Evolutionary conservation across 2,113 vertebrate genomes (phyloP).

Genomic region (Aptenodytes forsteri): DNA sequence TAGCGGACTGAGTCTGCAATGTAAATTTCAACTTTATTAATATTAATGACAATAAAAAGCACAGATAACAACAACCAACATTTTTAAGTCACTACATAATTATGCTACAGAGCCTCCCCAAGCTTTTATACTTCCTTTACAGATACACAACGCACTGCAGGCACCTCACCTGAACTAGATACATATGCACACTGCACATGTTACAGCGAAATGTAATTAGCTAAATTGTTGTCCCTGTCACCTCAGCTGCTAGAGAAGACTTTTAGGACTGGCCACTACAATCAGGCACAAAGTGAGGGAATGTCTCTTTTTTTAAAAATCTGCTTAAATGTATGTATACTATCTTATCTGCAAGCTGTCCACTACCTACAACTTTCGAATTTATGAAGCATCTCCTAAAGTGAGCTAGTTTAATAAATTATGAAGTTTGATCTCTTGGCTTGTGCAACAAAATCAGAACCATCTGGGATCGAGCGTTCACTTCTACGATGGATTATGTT

Average conservation of each 20-base stretch:
- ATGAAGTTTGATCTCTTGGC: slow-evolving; percentile 1
- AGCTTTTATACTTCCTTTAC: neutral
- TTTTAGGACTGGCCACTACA: neutral
- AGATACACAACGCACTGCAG: neutral
- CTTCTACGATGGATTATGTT: neutral
- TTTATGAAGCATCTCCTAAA: neutral
- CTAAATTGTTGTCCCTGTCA: neutral
- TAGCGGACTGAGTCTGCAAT: slow-evolving; percentile 94
- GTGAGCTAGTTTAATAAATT: neutral
- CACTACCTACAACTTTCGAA: neutral
- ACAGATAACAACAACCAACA: slow-evolving; percentile 55
- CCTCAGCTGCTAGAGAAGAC: neutral
- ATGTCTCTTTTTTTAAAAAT: neutral
- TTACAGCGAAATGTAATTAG: neutral
- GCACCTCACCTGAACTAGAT: neutral
- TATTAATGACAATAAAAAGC: slow-evolving; percentile 71
- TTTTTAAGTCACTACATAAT: slow-evolving; percentile 32
- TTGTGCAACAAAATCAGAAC: slow-evolving; percentile 2
- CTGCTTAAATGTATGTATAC: neutral
- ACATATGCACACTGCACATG: neutral
- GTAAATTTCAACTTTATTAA: slow-evolving; percentile 81
- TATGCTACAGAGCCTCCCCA: slow-evolving; percentile 10
- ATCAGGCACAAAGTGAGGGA: neutral
- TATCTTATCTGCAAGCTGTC: neutral
- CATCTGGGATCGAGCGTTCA: neutral